These are phyloP conservation scores for Hydrozoanthus tunicans DNA, from an alignment of 64 coral and sea anemone species.

Conservation along the genomic window DNA sequence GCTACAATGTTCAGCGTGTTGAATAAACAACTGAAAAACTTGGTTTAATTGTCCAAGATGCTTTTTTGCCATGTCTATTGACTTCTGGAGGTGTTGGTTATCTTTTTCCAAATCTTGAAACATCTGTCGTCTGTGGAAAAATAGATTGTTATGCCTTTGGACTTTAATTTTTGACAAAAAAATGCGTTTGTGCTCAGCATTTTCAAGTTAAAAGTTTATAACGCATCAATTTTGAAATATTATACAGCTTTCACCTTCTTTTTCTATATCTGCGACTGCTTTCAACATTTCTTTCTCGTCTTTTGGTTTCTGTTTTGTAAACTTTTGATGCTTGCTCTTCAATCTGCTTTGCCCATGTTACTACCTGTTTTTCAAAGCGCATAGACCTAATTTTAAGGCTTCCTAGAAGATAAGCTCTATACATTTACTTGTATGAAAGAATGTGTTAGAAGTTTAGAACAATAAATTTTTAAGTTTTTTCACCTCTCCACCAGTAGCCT, in stretches of 20 bases:
- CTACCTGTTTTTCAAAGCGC: conserved; percentile 15
- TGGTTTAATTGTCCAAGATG: conserved; percentile 69
- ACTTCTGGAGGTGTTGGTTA: conserved; percentile 76
- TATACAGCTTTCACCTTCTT: conserved; percentile 59
- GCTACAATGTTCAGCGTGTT: conserved; percentile 82
- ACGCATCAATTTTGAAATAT: neutral
- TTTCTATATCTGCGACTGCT: conserved; percentile 95
- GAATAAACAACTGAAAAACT: conserved; percentile 82
- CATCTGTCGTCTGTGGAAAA: conserved; percentile 46
- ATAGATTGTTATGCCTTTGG: neutral
- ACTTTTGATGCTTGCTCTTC: conserved; percentile 54
- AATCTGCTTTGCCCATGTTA: conserved; percentile 57
- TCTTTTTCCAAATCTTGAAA: conserved; percentile 74
- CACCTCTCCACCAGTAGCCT: conserved; percentile 46
- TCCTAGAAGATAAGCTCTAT: neutral
- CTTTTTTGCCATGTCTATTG: conserved; percentile 77
- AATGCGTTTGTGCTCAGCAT: neutral
- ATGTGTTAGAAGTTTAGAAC: neutral
- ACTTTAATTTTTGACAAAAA: neutral
- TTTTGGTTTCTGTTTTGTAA: conserved; percentile 85
- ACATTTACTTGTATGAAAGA: neutral
- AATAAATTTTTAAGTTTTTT: neutral
- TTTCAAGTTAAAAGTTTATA: neutral
- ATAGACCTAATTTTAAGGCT: neutral
- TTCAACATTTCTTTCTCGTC: conserved; percentile 87